Evolutionary conservation across 2,797 vertebrate genomes (phyloP).

Genomic region (Clarias fuscus): DNA sequence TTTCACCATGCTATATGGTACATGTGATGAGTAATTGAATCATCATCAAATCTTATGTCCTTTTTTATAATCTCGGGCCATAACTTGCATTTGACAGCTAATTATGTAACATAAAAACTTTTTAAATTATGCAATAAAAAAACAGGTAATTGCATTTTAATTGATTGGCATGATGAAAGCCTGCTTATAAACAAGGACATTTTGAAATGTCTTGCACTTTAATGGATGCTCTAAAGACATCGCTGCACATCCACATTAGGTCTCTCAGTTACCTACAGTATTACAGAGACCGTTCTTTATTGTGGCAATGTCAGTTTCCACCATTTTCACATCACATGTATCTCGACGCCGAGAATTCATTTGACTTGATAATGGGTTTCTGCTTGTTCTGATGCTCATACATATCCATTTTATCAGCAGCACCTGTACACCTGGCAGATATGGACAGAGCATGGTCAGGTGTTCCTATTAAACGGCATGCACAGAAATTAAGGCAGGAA

Average conservation of each 20-base stretch:
- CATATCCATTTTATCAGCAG: too few relatives aligned
- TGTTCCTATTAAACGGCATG: too few relatives aligned
- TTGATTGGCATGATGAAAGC: constrained; percentile 29
- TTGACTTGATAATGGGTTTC: neutral
- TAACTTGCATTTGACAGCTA: constrained; percentile 7
- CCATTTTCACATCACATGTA: neutral
- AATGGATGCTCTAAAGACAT: constrained; percentile 30
- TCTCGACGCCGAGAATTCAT: neutral
- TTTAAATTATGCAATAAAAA: too few relatives aligned
- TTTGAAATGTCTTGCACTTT: constrained; percentile 47
- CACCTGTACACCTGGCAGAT: too few relatives aligned
- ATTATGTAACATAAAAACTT: constrained; percentile 26
- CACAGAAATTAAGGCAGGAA: too few relatives aligned
- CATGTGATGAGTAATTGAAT: too few relatives aligned
- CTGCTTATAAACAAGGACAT: constrained; percentile 27
- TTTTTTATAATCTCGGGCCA: neutral
- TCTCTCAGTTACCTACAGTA: neutral
- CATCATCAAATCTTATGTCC: too few relatives aligned
- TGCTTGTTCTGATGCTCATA: neutral
- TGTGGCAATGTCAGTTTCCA: neutral
- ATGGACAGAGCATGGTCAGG: too few relatives aligned
- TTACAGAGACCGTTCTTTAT: neutral
- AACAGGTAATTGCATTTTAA: constrained; percentile 48
- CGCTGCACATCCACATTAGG: neutral
- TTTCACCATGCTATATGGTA: too few relatives aligned